phyloP scores from a whole-genome alignment of 2,113 vertebrate genomes.

The Peucedramus taeniatus region DNA sequence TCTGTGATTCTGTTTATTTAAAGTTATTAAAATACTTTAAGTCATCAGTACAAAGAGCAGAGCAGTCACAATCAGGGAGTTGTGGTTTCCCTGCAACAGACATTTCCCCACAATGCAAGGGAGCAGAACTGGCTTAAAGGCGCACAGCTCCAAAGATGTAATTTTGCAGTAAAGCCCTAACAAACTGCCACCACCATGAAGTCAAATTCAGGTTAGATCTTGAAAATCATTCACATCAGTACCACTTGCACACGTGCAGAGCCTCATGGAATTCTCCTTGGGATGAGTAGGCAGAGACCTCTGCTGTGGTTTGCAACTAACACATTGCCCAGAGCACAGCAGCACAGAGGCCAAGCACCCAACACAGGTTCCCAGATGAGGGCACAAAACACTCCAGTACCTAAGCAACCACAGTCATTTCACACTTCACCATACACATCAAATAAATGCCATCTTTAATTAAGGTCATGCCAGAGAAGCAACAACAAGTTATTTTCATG shows the following conservation, averaged over 20 bases:
- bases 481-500: neutral
- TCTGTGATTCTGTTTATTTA: neutral
- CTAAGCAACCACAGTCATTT: neutral
- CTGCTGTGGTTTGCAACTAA: no score
- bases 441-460: neutral
- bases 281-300: rapidly evolving
- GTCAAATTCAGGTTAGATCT: neutral
- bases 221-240: neutral
- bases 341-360: rapidly evolving
- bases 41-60: neutral
- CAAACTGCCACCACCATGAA: neutral
- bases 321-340: rapidly evolving
- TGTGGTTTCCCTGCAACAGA: neutral
- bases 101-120: neutral
- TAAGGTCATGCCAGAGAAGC: neutral
- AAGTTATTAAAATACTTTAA: neutral
- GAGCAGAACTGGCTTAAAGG: neutral
- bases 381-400: neutral
- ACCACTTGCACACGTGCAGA: rapidly evolving
- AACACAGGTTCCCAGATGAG: rapidly evolving
- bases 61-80: neutral
- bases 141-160: neutral
- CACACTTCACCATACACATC: rapidly evolving
- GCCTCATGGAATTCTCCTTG: rapidly evolving
- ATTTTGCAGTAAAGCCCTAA: neutral